Conservation (phyloP, 2,113 vertebrate genomes). For the Ceyx cyanopectus region DNA sequence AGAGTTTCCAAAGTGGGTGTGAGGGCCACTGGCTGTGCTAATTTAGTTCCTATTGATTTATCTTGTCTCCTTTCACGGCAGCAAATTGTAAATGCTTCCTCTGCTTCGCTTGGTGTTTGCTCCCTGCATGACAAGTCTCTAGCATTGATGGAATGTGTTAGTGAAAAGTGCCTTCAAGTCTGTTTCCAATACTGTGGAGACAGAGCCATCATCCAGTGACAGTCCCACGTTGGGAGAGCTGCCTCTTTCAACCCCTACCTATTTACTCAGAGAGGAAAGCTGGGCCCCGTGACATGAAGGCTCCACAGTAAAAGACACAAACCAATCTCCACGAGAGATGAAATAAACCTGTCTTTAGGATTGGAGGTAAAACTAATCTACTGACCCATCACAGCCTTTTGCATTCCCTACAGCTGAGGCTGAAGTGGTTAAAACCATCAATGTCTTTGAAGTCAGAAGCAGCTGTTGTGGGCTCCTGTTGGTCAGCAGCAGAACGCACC, state of each 20-base stretch:
- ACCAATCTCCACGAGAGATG: not conserved
- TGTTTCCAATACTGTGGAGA: not conserved
- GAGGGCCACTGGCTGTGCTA: slow-evolving; percentile 50
- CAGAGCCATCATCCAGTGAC: slow-evolving; percentile 17
- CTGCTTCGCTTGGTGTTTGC: not conserved
- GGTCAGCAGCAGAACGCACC: not conserved
- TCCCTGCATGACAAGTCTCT: slow-evolving; percentile 43
- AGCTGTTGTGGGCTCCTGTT: not conserved
- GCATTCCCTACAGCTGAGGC: not conserved
- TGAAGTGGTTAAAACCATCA: not conserved
- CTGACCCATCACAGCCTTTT: not conserved
- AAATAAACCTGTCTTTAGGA: not conserved
- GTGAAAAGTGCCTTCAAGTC: slow-evolving; percentile 42
- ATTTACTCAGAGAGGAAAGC: not conserved
- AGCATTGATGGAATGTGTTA: slow-evolving; percentile 52
- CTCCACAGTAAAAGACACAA: not conserved
- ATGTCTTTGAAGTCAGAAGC: not conserved
- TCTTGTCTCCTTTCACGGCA: slow-evolving; percentile 56
- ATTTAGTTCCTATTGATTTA: slow-evolving; percentile 67
- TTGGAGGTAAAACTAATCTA: not conserved
- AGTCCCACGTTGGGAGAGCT: not conserved
- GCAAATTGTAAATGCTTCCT: slow-evolving; percentile 64
- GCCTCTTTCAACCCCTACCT: not conserved
- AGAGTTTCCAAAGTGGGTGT: slow-evolving; percentile 60
- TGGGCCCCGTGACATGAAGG: not conserved